Percentiles rank a stretch among this genome's conserved stretches.
Evolutionary conservation across 2,888 invertebrate species (phyloP).

Genomic region (Ophion obscuratus): DNA sequence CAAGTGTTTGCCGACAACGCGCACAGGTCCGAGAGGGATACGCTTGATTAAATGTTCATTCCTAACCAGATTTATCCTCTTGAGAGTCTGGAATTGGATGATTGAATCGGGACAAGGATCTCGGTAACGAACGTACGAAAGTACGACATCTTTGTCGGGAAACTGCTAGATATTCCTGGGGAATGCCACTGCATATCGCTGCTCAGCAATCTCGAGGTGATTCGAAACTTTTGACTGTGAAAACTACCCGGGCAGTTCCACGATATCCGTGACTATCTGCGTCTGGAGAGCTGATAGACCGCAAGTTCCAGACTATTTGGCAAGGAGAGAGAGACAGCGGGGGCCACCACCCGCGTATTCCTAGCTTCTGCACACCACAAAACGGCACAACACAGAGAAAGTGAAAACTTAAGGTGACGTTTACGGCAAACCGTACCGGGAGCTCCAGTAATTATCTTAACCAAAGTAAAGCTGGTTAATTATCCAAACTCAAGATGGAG

Average conservation of each 20-base stretch:
- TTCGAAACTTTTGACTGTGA: slow-evolving; percentile 38
- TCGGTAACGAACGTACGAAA: not conserved
- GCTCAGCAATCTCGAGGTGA: slow-evolving; percentile 1
- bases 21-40: not conserved
- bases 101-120: not conserved
- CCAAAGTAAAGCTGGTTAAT: slow-evolving; percentile 50
- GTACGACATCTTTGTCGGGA: not conserved
- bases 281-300: not conserved
- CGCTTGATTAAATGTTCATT: slow-evolving; percentile 28
- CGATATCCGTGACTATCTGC: not conserved
- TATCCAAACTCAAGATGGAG: slow-evolving; percentile 28
- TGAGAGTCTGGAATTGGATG: not conserved
- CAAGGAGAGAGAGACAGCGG: not conserved
- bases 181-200: not conserved
- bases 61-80: not conserved
- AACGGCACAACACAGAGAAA: not conserved
- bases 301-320: slow-evolving; percentile 2
- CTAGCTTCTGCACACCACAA: not conserved
- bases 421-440: slow-evolving; percentile 33
- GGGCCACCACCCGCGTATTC: not conserved
- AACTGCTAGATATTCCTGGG: not conserved
- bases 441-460: slow-evolving; percentile 48
- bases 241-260: not conserved
- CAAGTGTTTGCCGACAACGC: slow-evolving; percentile 24
- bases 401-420: slow-evolving; percentile 32